phyloP scores from a whole-genome alignment of 1,140 invertebrate genomes.

The Tetragnatha versicolor region DNA sequence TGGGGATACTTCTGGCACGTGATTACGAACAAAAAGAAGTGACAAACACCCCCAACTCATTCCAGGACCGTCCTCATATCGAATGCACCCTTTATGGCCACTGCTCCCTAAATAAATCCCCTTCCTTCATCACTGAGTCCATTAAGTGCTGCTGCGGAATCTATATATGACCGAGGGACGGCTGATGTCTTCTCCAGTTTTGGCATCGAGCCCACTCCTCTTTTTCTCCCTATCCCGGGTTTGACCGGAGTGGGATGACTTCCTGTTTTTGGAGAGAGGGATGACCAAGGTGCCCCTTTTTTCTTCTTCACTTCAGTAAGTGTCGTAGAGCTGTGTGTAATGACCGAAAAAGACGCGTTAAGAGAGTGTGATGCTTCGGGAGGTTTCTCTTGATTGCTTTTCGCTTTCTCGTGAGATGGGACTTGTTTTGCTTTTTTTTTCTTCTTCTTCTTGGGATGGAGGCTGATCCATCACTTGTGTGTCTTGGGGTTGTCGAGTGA shows the following conservation, averaged over 20 bases:
- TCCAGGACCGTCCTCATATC: not conserved
- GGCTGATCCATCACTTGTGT: not conserved
- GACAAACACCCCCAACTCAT: slow-evolving; percentile 18
- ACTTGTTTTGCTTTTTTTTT: not conserved
- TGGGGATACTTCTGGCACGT: no score
- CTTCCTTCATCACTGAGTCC: slow-evolving; percentile 22
- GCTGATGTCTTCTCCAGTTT: no score
- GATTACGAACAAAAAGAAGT: slow-evolving; percentile 15
- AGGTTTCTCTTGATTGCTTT: slow-evolving; percentile 37
- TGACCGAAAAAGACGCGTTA: slow-evolving; percentile 50
- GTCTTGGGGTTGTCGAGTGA: no score
- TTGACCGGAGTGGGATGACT: slow-evolving; percentile 25
- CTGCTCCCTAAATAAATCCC: slow-evolving; percentile 31
- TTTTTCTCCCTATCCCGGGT: not conserved
- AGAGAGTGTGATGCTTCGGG: slow-evolving; percentile 16
- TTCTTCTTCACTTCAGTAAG: not conserved
- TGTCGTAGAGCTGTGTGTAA: slow-evolving; percentile 45
- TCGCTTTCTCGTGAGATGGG: not conserved
- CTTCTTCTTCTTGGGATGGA: not conserved
- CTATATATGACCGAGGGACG: no score
- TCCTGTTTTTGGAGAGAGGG: slow-evolving; percentile 15
- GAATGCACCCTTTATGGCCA: slow-evolving; percentile 29
- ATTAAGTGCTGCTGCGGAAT: slow-evolving; percentile 18
- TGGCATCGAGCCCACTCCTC: not conserved
- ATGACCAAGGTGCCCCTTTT: slow-evolving; percentile 15